Evolutionary conservation across 2,797 vertebrate genomes (phyloP), one percentile per base, ranked within the genome.

Genomic region (Tenualosa ilisha): DNA sequence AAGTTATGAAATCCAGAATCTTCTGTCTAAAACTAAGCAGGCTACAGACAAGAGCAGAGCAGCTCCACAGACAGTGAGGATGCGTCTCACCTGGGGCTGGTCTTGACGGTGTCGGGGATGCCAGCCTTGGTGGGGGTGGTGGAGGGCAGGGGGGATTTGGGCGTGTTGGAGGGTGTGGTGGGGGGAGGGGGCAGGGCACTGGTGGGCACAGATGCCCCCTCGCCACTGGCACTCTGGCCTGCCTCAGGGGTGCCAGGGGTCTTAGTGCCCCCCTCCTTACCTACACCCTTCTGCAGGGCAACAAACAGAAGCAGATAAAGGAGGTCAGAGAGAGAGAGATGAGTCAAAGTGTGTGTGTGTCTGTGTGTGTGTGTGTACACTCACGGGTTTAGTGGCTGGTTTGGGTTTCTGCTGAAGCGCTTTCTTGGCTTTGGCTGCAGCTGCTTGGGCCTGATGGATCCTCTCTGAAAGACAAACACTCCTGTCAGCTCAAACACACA

Each of bases 371-470:
- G n/a, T 49, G 51, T 31, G 12, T n/a, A 22, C 20, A 95, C 96
- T 94, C 93, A 99, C 98, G 86, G 96, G 95, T 90, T 99, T 99
- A 79, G 97, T 93, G 0, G 97, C 94, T 49, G 97, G 98, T 93
- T 99, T 99, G 0, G 98, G 97, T 88, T 99, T 99, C 92, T 99
- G 98, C 89, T 99, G 98, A 72, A 98, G 95, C 72, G 98, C 98
- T 92, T 99, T 99, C 89, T 97, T 96, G 85, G 98, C 98, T 92
- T 99, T 99, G 37, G 98, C 98, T 20, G 98, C 98, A 68, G 98
- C 98, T 83, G 98, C 98, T 88, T 99, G 98, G 85, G 98, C 98
- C 81, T 99, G 98, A 88, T 99, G 98, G 86, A 99, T 99, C 87
- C 97, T 94, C 93, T 99, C 98, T 99, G 94, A 15, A 90, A 87